Percentiles rank a stretch among this genome's conserved stretches.
Conservation (phyloP, 2,888 invertebrate species). For the Ryuthela nishihirai region DNA sequence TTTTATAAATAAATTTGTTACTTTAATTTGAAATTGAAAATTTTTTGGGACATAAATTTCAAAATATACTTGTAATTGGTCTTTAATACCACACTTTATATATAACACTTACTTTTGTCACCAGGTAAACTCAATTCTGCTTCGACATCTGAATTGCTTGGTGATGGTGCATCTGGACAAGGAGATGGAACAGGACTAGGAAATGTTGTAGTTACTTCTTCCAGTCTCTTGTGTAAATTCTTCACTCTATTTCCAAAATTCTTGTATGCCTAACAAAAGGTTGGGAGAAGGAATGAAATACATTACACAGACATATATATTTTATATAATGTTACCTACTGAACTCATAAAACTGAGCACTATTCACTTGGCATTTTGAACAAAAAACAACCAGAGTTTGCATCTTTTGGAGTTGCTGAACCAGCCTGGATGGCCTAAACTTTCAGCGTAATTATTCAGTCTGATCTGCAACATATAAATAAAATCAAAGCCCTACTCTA, state of each 20-base stretch:
- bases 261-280: slow-evolving; percentile 74
- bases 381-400: too few species aligned
- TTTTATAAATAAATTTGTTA: too few species aligned
- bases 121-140: slow-evolving; percentile 22
- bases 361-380: too few species aligned
- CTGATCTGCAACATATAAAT: too few species aligned
- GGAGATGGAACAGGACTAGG: slow-evolving; percentile 63
- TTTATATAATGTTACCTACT: too few species aligned
- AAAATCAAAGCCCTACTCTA: too few species aligned
- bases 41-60: not conserved
- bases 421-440: too few species aligned
- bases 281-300: too few species aligned
- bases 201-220: slow-evolving; percentile 70
- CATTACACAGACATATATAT: not conserved
- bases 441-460: too few species aligned
- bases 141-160: slow-evolving; percentile 63
- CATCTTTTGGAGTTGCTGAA: too few species aligned
- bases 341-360: too few species aligned
- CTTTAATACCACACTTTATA: not conserved
- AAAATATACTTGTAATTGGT: not conserved
- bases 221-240: slow-evolving; percentile 71
- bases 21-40: not conserved
- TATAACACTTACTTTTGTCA: slow-evolving; percentile 18
- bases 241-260: slow-evolving; percentile 87
- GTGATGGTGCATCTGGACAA: slow-evolving; percentile 68